Evolutionary conservation across 2,113 vertebrate species (phyloP), one percentile per base, ranked within the genome.

Genomic region (Panurus biarmicus): DNA sequence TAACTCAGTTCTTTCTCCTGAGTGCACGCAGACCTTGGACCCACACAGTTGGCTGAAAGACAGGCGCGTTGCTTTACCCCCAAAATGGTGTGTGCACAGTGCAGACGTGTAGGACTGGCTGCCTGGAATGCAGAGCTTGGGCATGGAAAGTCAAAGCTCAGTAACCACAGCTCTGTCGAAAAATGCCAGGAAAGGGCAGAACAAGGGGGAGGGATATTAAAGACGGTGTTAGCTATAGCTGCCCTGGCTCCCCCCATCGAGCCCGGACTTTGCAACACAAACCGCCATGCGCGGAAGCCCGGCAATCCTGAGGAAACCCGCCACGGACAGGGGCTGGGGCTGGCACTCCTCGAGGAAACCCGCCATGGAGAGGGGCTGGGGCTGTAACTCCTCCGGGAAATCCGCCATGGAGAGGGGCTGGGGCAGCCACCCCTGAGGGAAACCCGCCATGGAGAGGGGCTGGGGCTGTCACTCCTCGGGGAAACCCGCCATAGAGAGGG

Each of bases 251-350:
- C 22, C 10, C 22, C 25, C 20, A 13, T 24, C 12, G 33, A 19
- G 14, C 15, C 23, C 3, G 7, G n/a, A 5, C 18, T 7, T 5
- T 1, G 4, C 6, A n/a, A 64, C 29, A 26, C 7, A 19, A 50
- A 19, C 14, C 1, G 1, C 15, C 29, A 2, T 2, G 29, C 2
- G 5, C 1, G 1, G 29, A 29, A 28, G 10, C 8, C 10, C 31
- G 25, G 10, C 10, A 1, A 5, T 14, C 53, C 35, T 40, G 18
- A 58, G 51, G 26, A 8, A 57, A 47, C 1, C 0, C 2, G 28
- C 16, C 23, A 6, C 13, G 36, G n/a, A 38, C 19, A 1, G 5
- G 28, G 57, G 1, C 35, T 20, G 45, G 28, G 6, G 17, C 17
- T 42, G 42, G 1, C 2, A 71, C 6, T 1, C 22, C 9, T 42